Evolutionary conservation across 2,113 vertebrate species (phyloP), one percentile per base, ranked within the genome.

Genomic region (Ailuropoda melanoleuca): DNA sequence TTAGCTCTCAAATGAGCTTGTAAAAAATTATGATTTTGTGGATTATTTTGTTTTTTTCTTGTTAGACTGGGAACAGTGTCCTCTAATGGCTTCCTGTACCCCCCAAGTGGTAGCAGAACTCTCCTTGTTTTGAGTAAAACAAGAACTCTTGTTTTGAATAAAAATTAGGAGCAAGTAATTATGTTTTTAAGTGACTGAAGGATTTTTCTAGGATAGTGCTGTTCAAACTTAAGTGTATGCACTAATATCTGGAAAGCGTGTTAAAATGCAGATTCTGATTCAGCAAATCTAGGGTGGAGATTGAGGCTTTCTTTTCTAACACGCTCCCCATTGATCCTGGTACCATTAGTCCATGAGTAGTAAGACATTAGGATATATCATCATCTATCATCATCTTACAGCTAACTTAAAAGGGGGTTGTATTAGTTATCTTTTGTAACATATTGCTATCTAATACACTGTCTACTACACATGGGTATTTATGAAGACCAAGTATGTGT

Each of bases 361-460:
- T 74, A 87, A 87, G 60, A 80, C 43, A 23, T 81, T 62, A 62
- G n/a, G n/a, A 62, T 18, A 81, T 53, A 68, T 60, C n/a, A 24
- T 90, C 82, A 82, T 89, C 39, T 62, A 70, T 60, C n/a, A 39
- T 91, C 82, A 82, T 74, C 39, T 74, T 74, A 53, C 34, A 60
- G n/a, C n/a, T 75, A 83, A 74, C 29, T 43, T 60, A 81, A 37
- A 37, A 87, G 43, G 43, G 81, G 21, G 29, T 81, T 92, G 29
- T 58, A 85, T 68, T 85, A 68, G 60, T 86, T 95, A 91, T 34
- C 80, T 86, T 34, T 92, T 68, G 13, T 91, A 91, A 70, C 21
- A 78, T 58, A 86, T 68, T 81, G 23, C 34, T 94, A 13, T 84
- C 62, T 94, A 60, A 60, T 24, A 88, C 10, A 68, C 66, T 90